Conservation (phyloP, 2,113 vertebrate species). For the Ophiodon elongatus region DNA sequence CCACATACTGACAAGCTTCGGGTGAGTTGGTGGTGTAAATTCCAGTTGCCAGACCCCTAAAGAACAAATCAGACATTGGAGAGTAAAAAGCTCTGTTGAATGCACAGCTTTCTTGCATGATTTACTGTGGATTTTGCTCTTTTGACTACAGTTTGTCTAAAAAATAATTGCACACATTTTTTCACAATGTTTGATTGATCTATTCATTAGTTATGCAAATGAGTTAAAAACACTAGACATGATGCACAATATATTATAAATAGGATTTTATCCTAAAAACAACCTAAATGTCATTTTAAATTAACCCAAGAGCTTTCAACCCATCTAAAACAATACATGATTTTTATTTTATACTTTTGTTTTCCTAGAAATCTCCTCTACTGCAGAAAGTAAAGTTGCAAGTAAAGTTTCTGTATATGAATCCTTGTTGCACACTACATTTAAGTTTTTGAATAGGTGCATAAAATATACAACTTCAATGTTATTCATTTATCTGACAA, state of each 20-base stretch:
- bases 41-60: slow-evolving; percentile 82
- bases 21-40: slow-evolving; percentile 87
- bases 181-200: neutral
- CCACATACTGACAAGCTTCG: slow-evolving; percentile 84
- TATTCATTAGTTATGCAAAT: neutral
- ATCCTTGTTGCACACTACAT: neutral
- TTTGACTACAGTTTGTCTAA: neutral
- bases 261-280: neutral
- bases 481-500: neutral
- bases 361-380: neutral
- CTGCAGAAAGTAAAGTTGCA: neutral
- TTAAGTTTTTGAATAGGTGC: neutral
- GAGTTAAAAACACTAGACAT: neutral
- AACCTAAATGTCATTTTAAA: neutral
- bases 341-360: no score
- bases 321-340: no score
- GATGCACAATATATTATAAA: neutral
- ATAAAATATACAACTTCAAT: neutral
- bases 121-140: neutral
- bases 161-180: neutral
- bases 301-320: neutral
- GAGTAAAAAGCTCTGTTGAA: neutral
- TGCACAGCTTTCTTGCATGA: neutral
- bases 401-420: neutral
- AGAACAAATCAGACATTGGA: slow-evolving; percentile 5